Percentiles rank a stretch among this genome's conserved stretches.
Conservation (phyloP, 2,113 vertebrate genomes). For the Siniperca knerii region DNA sequence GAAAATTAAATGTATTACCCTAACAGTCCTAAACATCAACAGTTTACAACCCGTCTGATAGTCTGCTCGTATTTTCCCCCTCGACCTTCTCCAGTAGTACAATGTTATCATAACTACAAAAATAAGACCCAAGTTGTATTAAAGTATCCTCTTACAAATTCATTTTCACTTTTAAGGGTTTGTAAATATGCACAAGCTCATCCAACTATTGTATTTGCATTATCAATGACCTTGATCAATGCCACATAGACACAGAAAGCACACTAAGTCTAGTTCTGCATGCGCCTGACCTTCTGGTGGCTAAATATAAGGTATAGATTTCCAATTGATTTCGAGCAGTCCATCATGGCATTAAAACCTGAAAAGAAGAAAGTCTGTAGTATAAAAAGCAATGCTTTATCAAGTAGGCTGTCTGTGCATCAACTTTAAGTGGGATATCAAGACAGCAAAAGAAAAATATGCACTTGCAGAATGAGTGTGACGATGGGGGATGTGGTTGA, state of each 20-base stretch:
- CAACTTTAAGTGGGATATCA: not conserved
- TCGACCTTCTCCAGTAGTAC: not conserved
- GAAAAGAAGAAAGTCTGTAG: not conserved
- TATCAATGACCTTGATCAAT: not conserved
- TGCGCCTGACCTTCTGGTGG: not conserved
- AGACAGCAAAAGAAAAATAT: slow-evolving; percentile 30
- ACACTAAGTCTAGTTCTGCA: not conserved
- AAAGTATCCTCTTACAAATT: not conserved
- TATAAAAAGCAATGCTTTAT: not conserved
- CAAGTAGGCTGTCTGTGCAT: slow-evolving; percentile 2
- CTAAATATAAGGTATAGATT: slow-evolving; percentile 5
- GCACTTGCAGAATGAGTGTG: slow-evolving; percentile 26
- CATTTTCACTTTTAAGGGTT: not conserved
- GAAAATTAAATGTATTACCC: not conserved
- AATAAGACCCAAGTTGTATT: not conserved
- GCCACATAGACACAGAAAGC: not conserved
- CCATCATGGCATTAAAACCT: not conserved
- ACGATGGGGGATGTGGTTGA: slow-evolving; percentile 32
- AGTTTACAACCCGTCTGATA: not conserved
- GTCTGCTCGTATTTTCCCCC: not conserved
- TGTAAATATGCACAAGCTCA: not conserved
- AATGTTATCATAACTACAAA: not conserved
- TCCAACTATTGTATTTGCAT: not conserved
- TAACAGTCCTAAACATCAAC: not conserved
- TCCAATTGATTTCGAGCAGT: slow-evolving; percentile 2